Percentiles rank a stretch among this genome's conserved stretches.
Conservation (phyloP, 2,113 vertebrate species). For the Tor tambroides region DNA sequence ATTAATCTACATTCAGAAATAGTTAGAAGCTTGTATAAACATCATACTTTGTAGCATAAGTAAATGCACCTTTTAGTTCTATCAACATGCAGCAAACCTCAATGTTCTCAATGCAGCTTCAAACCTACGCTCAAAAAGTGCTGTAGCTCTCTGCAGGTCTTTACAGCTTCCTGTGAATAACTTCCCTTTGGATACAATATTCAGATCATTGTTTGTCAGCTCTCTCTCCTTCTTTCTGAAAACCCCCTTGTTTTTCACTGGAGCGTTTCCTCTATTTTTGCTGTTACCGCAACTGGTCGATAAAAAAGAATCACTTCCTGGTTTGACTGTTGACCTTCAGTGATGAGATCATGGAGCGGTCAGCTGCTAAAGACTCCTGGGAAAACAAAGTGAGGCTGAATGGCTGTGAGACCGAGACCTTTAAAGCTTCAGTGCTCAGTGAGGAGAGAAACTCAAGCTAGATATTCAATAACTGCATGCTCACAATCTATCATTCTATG, state of each 20-base stretch:
- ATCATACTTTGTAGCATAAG: not conserved
- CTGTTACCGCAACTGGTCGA: constrained; percentile 39
- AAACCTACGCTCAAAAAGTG: constrained; percentile 17
- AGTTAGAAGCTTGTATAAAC: not conserved
- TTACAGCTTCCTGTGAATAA: constrained; percentile 31
- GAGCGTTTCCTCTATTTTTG: constrained; percentile 50
- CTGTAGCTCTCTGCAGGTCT: not conserved
- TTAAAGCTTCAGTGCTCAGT: constrained; percentile 11
- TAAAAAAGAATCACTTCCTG: constrained; percentile 53
- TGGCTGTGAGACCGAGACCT: constrained; percentile 36
- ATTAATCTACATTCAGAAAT: not conserved
- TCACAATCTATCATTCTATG: not conserved
- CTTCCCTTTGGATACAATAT: constrained; percentile 26
- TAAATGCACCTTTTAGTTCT: not conserved
- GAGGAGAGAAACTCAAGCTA: not conserved
- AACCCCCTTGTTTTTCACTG: constrained; percentile 43
- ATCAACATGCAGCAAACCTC: not conserved
- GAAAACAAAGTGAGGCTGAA: constrained; percentile 46
- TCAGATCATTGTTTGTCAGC: constrained; percentile 32
- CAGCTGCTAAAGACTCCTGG: constrained; percentile 36
- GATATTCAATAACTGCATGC: not conserved
- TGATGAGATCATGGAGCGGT: constrained; percentile 49
- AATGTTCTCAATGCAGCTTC: not conserved
- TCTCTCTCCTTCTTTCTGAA: constrained; percentile 20
- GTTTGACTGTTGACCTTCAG: constrained; percentile 55